A percentile compares a stretch with the other conserved stretches of the same genome.
These are phyloP conservation scores for Saimiri boliviensis DNA, from an alignment of 2,113 vertebrate species.

Conservation along the genomic window DNA sequence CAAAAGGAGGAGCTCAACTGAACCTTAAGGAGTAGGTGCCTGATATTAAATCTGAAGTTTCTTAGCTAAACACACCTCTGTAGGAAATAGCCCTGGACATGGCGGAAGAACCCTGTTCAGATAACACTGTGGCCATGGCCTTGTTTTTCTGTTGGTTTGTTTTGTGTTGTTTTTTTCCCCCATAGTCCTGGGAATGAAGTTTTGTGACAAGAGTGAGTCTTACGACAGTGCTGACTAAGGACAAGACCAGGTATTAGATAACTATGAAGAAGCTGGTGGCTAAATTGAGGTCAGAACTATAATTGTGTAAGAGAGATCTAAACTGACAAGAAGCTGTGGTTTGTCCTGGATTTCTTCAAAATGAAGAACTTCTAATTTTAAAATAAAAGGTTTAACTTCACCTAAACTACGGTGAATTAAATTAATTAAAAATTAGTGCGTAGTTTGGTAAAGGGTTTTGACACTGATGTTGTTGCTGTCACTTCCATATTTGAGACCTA, in stretches of 20 bases:
- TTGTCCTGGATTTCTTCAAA: constrained; percentile 2
- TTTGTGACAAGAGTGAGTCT: not conserved
- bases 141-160: too few relatives aligned
- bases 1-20: not conserved
- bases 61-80: not conserved
- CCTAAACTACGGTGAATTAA: not conserved
- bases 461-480: not conserved
- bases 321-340: not conserved
- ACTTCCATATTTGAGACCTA: not conserved
- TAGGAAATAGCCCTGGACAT: not conserved
- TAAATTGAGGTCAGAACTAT: not conserved
- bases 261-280: not conserved
- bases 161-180: not conserved
- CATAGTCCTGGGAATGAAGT: not conserved
- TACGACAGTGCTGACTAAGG: not conserved
- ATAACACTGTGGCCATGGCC: not conserved
- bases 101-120: too few relatives aligned
- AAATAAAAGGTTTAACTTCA: not conserved
- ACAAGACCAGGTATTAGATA: not conserved
- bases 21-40: not conserved
- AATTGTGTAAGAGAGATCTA: not conserved
- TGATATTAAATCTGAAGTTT: not conserved
- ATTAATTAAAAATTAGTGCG: not conserved
- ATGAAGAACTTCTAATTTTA: not conserved
- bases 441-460: not conserved